Conservation (phyloP, 2,113 vertebrate genomes). For the Leptocoma aspasia region DNA sequence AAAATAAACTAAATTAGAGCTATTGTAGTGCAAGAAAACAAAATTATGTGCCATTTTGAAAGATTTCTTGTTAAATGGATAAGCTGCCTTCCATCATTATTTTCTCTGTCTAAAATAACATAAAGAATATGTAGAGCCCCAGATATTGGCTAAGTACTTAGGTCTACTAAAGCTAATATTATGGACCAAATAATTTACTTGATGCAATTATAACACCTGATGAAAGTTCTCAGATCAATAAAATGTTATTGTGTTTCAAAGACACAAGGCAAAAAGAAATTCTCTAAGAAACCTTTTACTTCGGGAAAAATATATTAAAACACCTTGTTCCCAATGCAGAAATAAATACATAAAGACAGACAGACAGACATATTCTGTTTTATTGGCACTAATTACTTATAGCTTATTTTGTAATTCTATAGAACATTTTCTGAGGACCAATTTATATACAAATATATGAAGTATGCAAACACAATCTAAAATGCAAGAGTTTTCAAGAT, state of each 20-base stretch:
- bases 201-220: not conserved
- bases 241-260: not conserved
- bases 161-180: not conserved
- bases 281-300: not conserved
- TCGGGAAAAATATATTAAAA: not conserved
- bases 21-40: not conserved
- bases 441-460: not conserved
- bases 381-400: not conserved
- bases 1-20: conserved; percentile 11
- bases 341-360: not conserved
- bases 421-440: not conserved
- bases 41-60: not conserved
- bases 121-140: not conserved
- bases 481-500: not conserved
- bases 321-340: not conserved
- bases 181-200: not conserved
- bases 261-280: not conserved
- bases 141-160: not conserved
- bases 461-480: not conserved
- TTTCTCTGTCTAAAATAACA: not conserved
- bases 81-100: not conserved
- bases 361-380: not conserved
- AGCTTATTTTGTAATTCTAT: not conserved
- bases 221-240: conserved; percentile 1
- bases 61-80: not conserved